Base-by-base conservation (phyloP, 2,888 invertebrate genomes). In the Dichetophora obliterata region DNA sequence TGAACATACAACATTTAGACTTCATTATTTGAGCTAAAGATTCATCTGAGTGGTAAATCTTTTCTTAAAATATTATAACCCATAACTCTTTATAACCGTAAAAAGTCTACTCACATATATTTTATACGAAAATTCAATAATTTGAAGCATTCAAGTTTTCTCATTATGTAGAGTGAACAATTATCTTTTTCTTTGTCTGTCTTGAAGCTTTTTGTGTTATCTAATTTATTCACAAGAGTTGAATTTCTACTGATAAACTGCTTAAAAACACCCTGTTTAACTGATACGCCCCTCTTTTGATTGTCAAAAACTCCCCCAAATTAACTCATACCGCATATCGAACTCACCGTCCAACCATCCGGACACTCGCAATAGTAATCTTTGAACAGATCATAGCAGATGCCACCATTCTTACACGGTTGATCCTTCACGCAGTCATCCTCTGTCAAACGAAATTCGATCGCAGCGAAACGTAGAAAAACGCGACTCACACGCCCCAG, bases 351-450 rank as follows among this genome's bases (percentile, higher is more conserved):
- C 95, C 96, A 97, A 82, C 92, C 92, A 0, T 90, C 83, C 0
- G 93, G 91, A 85, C 97, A 98, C 68, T 92, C 89, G 84, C 97
- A 98, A 73, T 93, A 90, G 86, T 92, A 96, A 8, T 91, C 92
- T 75, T 93, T 93, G 83, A 92, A 94, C 74, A 92, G 86, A 85
- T 95, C 95, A 63, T 93, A 91, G 84, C 97, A 98, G 0, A 92
- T 93, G 19, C 95, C 97, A 6, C 96, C 96, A 87, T 97, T 94
- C 84, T 91, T 90, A 86, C 97, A 97, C 2, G 96, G 96, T 22
- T 75, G 66, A 22, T 68, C 61, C 57, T 77, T 75, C 5, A 43
- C n/a, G 74, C 86, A 88, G 34, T 85, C 84, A 24, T 86, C 78
- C 22, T 71, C 78, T 5, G 34, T 72, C 11, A 86, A 68, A 19